Evolutionary conservation across 2,888 invertebrate species (phyloP).

Genomic region (Temnothorax unifasciatus): DNA sequence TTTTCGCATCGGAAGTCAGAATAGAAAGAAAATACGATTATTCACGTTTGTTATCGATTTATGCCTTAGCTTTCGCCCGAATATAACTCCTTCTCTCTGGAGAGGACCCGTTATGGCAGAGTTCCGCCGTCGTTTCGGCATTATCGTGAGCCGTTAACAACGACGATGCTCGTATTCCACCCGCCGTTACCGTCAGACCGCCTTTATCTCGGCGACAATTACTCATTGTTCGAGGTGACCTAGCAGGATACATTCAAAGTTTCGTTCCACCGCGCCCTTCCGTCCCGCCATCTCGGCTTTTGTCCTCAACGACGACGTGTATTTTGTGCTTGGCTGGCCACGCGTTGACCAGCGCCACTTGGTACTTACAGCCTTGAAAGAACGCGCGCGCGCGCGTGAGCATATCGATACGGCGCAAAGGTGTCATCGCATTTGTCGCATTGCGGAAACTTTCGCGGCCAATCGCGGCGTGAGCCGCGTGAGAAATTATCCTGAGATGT

Average conservation of each 20-base stretch:
- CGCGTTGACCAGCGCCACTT: slow-evolving; percentile 39
- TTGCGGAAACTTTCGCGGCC: slow-evolving; percentile 72
- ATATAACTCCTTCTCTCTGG: neutral
- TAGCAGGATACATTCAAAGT: slow-evolving; percentile 25
- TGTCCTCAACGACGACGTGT: neutral
- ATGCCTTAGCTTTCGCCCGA: slow-evolving; percentile 18
- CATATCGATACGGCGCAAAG: slow-evolving; percentile 30
- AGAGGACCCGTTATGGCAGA: neutral
- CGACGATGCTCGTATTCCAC: slow-evolving; percentile 26
- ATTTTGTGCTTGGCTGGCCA: slow-evolving; percentile 18
- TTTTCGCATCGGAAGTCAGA: slow-evolving; percentile 11
- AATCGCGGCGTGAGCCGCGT: slow-evolving; percentile 57
- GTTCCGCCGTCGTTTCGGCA: slow-evolving; percentile 6
- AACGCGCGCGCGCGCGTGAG: slow-evolving; percentile 55
- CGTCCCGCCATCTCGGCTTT: neutral
- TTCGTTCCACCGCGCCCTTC: slow-evolving; percentile 16
- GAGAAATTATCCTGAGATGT: slow-evolving; percentile 66
- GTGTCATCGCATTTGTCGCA: slow-evolving; percentile 50
- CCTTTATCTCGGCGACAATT: slow-evolving; percentile 45
- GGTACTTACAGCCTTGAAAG: neutral
- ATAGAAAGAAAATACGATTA: slow-evolving; percentile 39
- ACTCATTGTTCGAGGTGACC: slow-evolving; percentile 37
- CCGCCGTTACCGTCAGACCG: slow-evolving; percentile 20
- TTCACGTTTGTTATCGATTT: slow-evolving; percentile 45
- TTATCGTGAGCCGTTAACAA: slow-evolving; percentile 44